Evolutionary conservation across 2,113 vertebrate species (phyloP).

Genomic region (Anoura caudifer): DNA sequence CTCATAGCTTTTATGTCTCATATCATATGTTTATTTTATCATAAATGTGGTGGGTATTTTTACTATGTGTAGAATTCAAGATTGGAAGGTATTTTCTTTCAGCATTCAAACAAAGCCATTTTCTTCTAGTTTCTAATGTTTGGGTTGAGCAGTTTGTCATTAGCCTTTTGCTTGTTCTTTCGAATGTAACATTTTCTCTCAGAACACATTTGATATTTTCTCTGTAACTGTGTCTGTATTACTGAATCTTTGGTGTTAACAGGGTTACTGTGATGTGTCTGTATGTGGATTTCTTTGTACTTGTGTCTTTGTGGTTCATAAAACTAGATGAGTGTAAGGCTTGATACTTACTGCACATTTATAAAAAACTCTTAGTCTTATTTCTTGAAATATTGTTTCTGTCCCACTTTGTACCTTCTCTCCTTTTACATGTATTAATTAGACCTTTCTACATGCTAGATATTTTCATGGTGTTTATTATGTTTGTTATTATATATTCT

Average conservation of each 20-base stretch:
- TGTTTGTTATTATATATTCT: not conserved
- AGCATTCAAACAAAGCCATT: not conserved
- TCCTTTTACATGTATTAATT: not conserved
- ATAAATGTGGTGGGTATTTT: not conserved
- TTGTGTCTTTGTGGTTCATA: not conserved
- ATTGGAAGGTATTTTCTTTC: not conserved
- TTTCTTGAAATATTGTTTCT: not conserved
- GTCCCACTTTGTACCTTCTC: not conserved
- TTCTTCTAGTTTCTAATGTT: not conserved
- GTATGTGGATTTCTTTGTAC: not conserved
- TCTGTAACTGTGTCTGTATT: not conserved
- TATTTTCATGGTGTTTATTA: not conserved
- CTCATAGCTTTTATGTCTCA: not conserved
- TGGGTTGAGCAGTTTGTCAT: not conserved
- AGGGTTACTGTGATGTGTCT: not conserved
- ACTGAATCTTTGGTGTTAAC: not conserved
- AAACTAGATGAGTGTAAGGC: not conserved
- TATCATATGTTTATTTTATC: not conserved
- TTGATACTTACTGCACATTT: constrained; percentile 13
- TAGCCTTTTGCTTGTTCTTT: not conserved
- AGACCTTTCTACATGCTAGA: not conserved
- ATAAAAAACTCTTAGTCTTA: not conserved
- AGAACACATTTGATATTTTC: not conserved
- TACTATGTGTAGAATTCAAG: not conserved
- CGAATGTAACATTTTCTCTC: not conserved